phyloP scores from a whole-genome alignment of 92 coral and sea anemone species.

The Heteractis magnifica region DNA sequence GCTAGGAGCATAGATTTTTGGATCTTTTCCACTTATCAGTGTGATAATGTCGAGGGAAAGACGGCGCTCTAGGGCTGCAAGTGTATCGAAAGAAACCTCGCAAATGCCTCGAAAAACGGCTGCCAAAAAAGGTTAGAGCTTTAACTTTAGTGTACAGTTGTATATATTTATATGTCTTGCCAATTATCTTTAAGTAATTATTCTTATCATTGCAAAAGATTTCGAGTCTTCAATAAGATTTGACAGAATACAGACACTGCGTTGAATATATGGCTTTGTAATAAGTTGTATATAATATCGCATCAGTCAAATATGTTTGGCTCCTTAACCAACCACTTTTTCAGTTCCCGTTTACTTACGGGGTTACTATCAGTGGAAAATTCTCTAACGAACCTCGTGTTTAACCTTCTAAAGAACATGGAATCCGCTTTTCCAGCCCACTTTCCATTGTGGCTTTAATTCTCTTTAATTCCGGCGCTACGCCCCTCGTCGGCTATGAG shows the following conservation, averaged over 20 bases:
- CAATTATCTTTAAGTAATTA: not conserved
- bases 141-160: not conserved
- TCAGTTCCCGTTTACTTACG: too few relatives aligned
- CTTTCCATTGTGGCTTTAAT: too few relatives aligned
- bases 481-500: too few relatives aligned
- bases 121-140: not conserved
- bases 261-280: not conserved
- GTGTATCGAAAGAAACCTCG: constrained; percentile 8
- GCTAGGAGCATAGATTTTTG: not conserved
- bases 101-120: not conserved
- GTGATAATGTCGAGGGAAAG: constrained; percentile 8
- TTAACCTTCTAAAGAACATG: too few relatives aligned
- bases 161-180: not conserved
- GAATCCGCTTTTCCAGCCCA: too few relatives aligned
- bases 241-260: not conserved
- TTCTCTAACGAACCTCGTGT: too few relatives aligned
- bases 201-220: not conserved
- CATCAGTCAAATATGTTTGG: too few relatives aligned
- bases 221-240: not conserved
- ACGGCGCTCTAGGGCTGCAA: constrained; percentile 11
- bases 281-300: too few relatives aligned
- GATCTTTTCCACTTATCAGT: not conserved
- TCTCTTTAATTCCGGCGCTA: too few relatives aligned
- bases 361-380: too few relatives aligned
- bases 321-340: too few relatives aligned